These are phyloP conservation scores for Pagetopsis macropterus DNA, from an alignment of 2,797 vertebrate genomes.

Conservation along the genomic window DNA sequence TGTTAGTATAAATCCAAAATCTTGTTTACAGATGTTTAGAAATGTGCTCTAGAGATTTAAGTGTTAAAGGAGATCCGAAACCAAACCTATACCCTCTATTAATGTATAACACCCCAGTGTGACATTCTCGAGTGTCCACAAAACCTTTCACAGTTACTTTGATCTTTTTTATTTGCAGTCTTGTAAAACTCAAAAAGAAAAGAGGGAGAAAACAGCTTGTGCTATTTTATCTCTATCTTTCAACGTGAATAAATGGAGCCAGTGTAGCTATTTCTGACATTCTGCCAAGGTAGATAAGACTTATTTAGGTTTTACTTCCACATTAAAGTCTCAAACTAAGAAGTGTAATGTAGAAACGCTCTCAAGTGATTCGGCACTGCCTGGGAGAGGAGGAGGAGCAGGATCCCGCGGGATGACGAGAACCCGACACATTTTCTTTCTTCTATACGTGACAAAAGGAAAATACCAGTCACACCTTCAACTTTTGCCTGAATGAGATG, in stretches of 20 bases:
- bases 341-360: slow-evolving; percentile 45
- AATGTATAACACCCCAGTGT: slow-evolving; percentile 79
- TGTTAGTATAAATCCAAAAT: slow-evolving; percentile 61
- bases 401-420: slow-evolving; percentile 42
- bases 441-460: slow-evolving; percentile 40
- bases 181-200: slow-evolving; percentile 78
- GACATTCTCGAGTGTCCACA: slow-evolving; percentile 80
- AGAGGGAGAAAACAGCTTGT: slow-evolving; percentile 49
- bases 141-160: slow-evolving; percentile 81
- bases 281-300: slow-evolving; percentile 35
- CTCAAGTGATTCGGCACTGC: slow-evolving; percentile 34
- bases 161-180: slow-evolving; percentile 82
- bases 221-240: slow-evolving; percentile 65
- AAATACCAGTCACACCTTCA: slow-evolving; percentile 36
- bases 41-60: slow-evolving; percentile 65
- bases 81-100: slow-evolving; percentile 71
- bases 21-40: slow-evolving; percentile 71
- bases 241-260: slow-evolving; percentile 58
- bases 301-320: slow-evolving; percentile 44
- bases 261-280: slow-evolving; percentile 35
- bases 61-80: slow-evolving; percentile 74
- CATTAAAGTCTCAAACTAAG: slow-evolving; percentile 49
- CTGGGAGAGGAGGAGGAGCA: slow-evolving; percentile 38
- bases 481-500: slow-evolving; percentile 33
- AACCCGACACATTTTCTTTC: slow-evolving; percentile 41